Evolutionary conservation across 2,888 invertebrate genomes (phyloP), one percentile per base, ranked within the genome.

Genomic region (Calliscelio sp.): DNA sequence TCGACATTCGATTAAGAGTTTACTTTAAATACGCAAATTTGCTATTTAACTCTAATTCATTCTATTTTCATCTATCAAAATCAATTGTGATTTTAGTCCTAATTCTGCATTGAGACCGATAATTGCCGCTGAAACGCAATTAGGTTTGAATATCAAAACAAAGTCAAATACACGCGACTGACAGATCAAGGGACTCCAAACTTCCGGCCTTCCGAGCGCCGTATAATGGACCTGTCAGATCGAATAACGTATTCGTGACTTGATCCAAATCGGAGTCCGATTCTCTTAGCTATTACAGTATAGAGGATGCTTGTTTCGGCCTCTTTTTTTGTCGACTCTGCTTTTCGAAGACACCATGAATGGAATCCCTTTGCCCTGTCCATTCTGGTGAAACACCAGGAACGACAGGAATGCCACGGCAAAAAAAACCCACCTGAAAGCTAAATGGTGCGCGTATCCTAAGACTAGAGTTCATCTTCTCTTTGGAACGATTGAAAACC

Each of bases 391-490:
- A 74, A 81, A 75, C 81, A 79, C 84, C 84, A 78, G 61, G 51
- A 63, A 79, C 38, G 81, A 68, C 75, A 53, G 41, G 83, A 85
- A 85, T 85, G 83, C 65, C 57, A n/a, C 49, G 79, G 71, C 63
- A 85, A 80, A n/a, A n/a, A 71, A 78, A 82, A 28, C 59, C 65
- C 81, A 79, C 83, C 83, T 83, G 86, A 87, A 89, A 87, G 89
- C 89, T 89, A 90, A 92, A 92, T 91, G 91, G 88, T 89, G 89
- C 91, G 90, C 87, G 89, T 90, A 89, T 92, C 90, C 91, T 87
- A 88, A 79, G 74, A 79, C 55, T 63, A 46, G 81, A 61, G 78
- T 65, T 32, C 73, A 53, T 71, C 55, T 71, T 66, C 3, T 28
- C 22, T 20, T 16, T 59, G 5, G 2, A n/a, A n/a, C n/a, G n/a